phyloP scores from a whole-genome alignment of 2,888 invertebrate species.

The Polydrusus cervinus region DNA sequence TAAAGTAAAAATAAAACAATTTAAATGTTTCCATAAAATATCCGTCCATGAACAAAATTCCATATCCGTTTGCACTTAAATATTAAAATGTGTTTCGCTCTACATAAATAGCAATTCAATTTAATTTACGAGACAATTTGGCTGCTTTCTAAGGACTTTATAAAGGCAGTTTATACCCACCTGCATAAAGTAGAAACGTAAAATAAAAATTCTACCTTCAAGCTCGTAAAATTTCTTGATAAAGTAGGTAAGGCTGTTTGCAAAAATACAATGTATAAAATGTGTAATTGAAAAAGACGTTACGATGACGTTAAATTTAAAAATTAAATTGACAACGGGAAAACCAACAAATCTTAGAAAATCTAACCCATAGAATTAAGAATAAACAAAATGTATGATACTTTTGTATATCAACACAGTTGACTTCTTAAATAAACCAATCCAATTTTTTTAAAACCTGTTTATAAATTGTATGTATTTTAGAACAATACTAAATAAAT shows the following conservation, averaged over 20 bases:
- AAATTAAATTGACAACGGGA: background rate
- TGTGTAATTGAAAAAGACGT: background rate
- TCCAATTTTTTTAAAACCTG: too few relatives aligned
- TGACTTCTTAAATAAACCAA: too few relatives aligned
- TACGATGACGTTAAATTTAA: background rate
- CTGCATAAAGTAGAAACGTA: slow-evolving; percentile 8
- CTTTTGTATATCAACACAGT: too few relatives aligned
- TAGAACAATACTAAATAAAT: too few relatives aligned
- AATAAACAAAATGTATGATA: too few relatives aligned
- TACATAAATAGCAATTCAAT: slow-evolving; percentile 17
- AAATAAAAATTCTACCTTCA: slow-evolving; percentile 8
- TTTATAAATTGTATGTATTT: too few relatives aligned
- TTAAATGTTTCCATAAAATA: too few relatives aligned
- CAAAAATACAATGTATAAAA: slow-evolving; percentile 6
- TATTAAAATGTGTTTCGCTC: slow-evolving; percentile 13
- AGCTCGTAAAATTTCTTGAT: slow-evolving; percentile 4
- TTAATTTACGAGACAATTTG: slow-evolving; percentile 9
- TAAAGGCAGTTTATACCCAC: background rate
- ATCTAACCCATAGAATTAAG: too few relatives aligned
- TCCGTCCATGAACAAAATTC: background rate
- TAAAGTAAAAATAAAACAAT: too few relatives aligned
- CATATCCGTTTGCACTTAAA: slow-evolving; percentile 1
- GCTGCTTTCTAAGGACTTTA: slow-evolving; percentile 6
- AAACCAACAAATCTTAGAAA: too few relatives aligned
- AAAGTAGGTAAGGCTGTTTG: slow-evolving; percentile 10